A percentile compares a stretch with the other conserved stretches of the same genome.
Conservation (phyloP, 2,888 invertebrate genomes). For the Camptogramma bilineatum region DNA sequence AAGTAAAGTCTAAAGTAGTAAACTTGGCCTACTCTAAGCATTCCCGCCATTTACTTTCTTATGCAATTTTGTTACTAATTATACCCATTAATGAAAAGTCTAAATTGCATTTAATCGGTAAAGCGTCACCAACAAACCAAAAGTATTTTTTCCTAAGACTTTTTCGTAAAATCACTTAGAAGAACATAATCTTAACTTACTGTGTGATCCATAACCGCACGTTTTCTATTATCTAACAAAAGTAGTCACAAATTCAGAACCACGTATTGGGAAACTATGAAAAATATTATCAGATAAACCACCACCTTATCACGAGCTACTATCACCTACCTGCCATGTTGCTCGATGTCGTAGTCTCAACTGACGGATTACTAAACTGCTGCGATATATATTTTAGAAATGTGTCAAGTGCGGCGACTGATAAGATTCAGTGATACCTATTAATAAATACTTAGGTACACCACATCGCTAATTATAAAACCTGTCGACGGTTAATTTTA, state of each 20-base stretch:
- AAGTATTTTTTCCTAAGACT: background rate
- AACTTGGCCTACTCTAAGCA: background rate
- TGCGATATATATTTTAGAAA: slow-evolving; percentile 51
- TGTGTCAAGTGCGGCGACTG: slow-evolving; percentile 44
- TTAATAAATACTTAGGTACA: slow-evolving; percentile 6
- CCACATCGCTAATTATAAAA: slow-evolving; percentile 4
- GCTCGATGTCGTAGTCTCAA: slow-evolving; percentile 44
- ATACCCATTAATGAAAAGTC: background rate
- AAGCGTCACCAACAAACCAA: background rate
- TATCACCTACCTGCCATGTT: slow-evolving; percentile 62
- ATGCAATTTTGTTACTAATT: background rate
- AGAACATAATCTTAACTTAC: background rate
- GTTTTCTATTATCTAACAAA: background rate
- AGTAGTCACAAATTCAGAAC: background rate
- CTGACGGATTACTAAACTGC: slow-evolving; percentile 40
- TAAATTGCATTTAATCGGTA: background rate
- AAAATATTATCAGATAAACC: slow-evolving; percentile 9
- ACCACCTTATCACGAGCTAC: slow-evolving; percentile 33
- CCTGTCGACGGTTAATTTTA: background rate
- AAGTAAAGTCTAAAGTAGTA: too few relatives aligned
- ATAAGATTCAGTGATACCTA: slow-evolving; percentile 31
- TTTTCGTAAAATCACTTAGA: background rate
- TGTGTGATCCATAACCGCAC: background rate
- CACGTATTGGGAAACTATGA: slow-evolving; percentile 4
- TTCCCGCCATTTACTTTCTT: background rate